Percentiles rank a stretch among this genome's conserved stretches.
These are phyloP conservation scores for Aphelenchoides avenae DNA, from an alignment of 1,140 invertebrate genomes.

Conservation along the genomic window DNA sequence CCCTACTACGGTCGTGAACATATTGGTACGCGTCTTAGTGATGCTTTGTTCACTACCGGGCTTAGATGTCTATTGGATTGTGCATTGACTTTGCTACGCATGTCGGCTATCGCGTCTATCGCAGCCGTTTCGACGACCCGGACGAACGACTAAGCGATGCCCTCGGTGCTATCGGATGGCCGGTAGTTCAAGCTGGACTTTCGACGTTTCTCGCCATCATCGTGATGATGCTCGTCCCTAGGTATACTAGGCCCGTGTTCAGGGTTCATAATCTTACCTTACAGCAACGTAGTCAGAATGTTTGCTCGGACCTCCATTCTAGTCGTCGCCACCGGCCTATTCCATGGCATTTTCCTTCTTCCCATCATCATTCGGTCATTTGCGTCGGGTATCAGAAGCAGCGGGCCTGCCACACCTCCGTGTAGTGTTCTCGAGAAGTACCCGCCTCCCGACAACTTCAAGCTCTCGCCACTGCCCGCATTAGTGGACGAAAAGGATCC, in stretches of 20 bases:
- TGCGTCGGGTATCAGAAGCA: conserved; percentile 36
- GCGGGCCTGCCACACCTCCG: too few species aligned
- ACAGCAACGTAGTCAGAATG: conserved; percentile 57
- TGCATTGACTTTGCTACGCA: conserved; percentile 59
- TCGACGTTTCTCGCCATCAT: conserved; percentile 52
- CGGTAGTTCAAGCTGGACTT: conserved; percentile 54
- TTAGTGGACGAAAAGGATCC: too few species aligned
- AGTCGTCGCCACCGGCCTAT: conserved; percentile 55
- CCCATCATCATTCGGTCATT: conserved; percentile 57
- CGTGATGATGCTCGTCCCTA: conserved; percentile 54
- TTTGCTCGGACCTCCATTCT: conserved; percentile 56
- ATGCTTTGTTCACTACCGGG: not conserved
- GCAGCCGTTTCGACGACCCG: conserved; percentile 41
- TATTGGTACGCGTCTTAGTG: conserved; percentile 36
- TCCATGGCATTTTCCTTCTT: conserved; percentile 56
- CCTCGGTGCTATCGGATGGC: conserved; percentile 58
- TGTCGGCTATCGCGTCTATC: conserved; percentile 52
- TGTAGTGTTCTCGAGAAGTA: too few species aligned
- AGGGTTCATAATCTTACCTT: too few species aligned
- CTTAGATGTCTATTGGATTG: conserved; percentile 57
- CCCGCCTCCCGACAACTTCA: too few species aligned
- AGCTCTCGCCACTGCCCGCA: too few species aligned
- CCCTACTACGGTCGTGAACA: conserved; percentile 58
- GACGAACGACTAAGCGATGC: conserved; percentile 53
- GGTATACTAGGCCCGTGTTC: too few species aligned